Conservation (phyloP, 2,797 vertebrate species). For the Sebastes paucispinis region DNA sequence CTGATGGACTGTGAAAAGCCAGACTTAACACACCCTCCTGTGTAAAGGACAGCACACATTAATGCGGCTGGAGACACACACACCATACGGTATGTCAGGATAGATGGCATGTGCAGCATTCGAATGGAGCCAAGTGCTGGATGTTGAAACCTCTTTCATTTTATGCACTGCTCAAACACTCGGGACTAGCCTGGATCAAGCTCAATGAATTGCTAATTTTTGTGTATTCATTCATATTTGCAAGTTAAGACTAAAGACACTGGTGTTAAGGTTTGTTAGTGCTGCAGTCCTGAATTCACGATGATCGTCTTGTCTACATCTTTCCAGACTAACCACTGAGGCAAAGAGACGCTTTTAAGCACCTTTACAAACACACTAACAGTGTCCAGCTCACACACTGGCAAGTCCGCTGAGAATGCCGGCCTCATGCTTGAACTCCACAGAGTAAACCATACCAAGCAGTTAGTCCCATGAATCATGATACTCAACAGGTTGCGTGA, state of each 20-base stretch:
- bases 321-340: not conserved
- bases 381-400: not conserved
- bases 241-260: not conserved
- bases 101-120: constrained; percentile 17
- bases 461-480: constrained; percentile 57
- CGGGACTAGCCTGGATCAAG: not conserved
- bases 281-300: not conserved
- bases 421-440: constrained; percentile 45
- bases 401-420: constrained; percentile 6
- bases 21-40: constrained; percentile 72
- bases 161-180: not conserved
- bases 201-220: not conserved
- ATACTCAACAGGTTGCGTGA: constrained; percentile 66
- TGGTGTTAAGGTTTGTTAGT: not conserved
- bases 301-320: not conserved
- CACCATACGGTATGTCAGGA: constrained; percentile 9
- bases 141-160: not conserved
- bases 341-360: constrained; percentile 2
- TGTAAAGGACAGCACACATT: constrained; percentile 54
- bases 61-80: constrained; percentile 37
- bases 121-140: constrained; percentile 7
- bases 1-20: constrained; percentile 78
- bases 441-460: constrained; percentile 34
- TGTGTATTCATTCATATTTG: not conserved
- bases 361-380: constrained; percentile 14